Evolutionary conservation across 2,113 vertebrate species (phyloP).

Genomic region (Vidua chalybeata): DNA sequence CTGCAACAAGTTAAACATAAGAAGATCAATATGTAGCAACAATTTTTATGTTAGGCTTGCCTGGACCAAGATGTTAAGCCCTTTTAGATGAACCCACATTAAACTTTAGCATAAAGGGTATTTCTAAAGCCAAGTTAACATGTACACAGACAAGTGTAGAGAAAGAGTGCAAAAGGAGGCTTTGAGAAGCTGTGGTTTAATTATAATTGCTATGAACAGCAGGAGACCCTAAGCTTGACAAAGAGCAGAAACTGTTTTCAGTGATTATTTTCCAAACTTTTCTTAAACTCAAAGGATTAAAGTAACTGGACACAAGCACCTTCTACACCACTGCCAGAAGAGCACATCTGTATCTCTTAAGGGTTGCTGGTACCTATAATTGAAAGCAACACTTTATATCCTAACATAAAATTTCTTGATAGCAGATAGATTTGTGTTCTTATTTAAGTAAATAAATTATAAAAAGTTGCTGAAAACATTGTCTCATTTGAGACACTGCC

Average conservation of each 20-base stretch:
- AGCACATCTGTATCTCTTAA: background rate
- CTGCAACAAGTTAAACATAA: slow-evolving; percentile 17
- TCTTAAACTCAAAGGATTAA: background rate
- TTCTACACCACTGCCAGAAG: background rate
- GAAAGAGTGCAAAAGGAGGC: background rate
- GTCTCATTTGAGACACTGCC: background rate
- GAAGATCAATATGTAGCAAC: slow-evolving; percentile 48
- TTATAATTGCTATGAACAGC: background rate
- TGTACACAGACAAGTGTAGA: background rate
- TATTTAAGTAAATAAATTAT: background rate
- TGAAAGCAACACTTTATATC: background rate
- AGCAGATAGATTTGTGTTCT: background rate
- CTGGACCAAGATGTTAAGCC: background rate
- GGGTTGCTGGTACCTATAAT: background rate
- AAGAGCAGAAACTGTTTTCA: background rate
- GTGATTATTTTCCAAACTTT: background rate
- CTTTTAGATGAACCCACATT: background rate
- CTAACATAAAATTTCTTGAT: background rate
- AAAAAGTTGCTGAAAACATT: background rate
- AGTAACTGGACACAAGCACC: background rate
- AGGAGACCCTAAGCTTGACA: background rate
- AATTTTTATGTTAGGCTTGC: background rate
- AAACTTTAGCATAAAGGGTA: background rate
- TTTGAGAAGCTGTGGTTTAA: background rate
- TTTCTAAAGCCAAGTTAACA: background rate